Base-by-base conservation (phyloP, 2,113 vertebrate genomes). In the Corythaeola cristata region DNA sequence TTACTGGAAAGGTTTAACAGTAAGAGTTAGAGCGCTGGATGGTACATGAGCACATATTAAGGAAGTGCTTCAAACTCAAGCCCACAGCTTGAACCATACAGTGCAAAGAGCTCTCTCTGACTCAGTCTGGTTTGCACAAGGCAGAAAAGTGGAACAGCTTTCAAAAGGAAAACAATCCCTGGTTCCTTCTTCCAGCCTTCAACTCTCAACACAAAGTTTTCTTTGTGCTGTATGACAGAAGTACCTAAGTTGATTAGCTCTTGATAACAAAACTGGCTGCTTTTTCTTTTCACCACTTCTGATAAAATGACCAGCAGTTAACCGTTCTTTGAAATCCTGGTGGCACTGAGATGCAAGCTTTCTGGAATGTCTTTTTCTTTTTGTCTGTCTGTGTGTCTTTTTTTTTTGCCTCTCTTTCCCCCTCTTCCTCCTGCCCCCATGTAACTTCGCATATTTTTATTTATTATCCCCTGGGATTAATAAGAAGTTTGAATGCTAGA, bases 361-460 rank as follows among this genome's bases (percentile, higher is more conserved):
- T 79, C 74, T 66, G 14, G 24, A 74, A 17, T 59, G 67, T 50
- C 6, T 44, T 76, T 27, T 62, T 58, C 21, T 82, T 88, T 86
- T 58, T 84, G 27, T 41, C n/a, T 75, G 22, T 30, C 32, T 58
- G 18, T 24, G 7, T 76, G 28, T 47, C 5, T 9, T 18, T 41
- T 23, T n/a, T 66, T 28, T 55, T 53, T 50, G 11, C 30, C 11
- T 20, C 24, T 16, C 14, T 30, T 53, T 50, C 3, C 23, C 1
- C 4, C 23, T 45, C 50, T 49, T 30, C 17, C 2, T 2, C 4
- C 4, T 1, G 0, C 8, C 26, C 10, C 3, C 11, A 3, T 37
- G 37, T 14, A 81, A 3, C 13, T 75, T 85, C 52, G 64, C 3
- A 7, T 80, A 64, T 41, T 85, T 93, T 85, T 93, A 82, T 72